phyloP scores from a whole-genome alignment of 2,797 vertebrate species.

The Microtus californicus region DNA sequence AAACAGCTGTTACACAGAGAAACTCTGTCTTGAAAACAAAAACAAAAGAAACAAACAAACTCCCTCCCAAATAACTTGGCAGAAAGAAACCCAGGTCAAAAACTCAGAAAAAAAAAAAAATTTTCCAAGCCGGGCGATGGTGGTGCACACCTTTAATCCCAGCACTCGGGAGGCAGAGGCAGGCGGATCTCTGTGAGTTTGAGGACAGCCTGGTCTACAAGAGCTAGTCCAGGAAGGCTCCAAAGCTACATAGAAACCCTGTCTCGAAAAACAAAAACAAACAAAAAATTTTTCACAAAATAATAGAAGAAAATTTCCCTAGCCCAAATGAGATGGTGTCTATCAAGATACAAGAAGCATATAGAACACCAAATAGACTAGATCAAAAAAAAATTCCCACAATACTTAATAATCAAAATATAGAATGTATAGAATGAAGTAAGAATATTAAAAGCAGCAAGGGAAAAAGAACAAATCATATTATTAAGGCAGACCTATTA shows the following conservation, averaged over 20 bases:
- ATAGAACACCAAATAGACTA: neutral
- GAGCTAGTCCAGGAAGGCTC: no score
- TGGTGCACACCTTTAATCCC: no score
- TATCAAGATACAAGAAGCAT: neutral
- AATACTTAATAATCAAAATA: neutral
- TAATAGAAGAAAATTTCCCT: neutral
- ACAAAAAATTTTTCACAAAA: neutral
- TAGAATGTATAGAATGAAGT: neutral
- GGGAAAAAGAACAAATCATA: neutral
- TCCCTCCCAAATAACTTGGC: no score
- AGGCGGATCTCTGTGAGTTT: no score
- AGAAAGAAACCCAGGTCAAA: neutral
- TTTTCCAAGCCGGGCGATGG: neutral
- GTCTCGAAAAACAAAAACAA: no score
- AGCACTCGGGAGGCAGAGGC: no score
- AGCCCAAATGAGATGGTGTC: neutral
- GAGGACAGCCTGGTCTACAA: no score
- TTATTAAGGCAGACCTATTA: neutral
- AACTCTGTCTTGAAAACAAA: no score
- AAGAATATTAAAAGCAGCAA: neutral
- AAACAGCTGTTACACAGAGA: no score
- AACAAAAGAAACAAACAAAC: no score
- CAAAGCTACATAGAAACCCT: no score
- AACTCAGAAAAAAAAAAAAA: neutral
- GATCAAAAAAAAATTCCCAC: neutral